Base-by-base conservation (phyloP, 1,140 invertebrate species). In the Drosophila jambulina region DNA sequence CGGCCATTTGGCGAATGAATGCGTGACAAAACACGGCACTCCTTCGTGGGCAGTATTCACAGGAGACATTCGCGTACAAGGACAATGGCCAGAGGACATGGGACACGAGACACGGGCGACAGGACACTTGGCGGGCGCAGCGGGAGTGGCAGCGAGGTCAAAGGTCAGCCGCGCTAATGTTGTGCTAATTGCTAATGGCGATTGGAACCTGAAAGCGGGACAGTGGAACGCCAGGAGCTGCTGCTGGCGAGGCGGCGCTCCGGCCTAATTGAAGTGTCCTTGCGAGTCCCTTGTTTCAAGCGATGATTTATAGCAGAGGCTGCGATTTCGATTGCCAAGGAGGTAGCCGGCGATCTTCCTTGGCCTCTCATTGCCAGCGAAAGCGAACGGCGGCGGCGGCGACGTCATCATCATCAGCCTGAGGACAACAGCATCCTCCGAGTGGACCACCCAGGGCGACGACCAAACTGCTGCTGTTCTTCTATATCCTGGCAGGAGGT, bases 171-270 rank as follows among this genome's bases (percentile, higher is more conserved):
- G 78, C 82, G 69, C 68, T 91, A 88, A 91, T 90, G 81, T 82
- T 88, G 85, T 88, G 85, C 81, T 88, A 88, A 88, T 90, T 88
- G 85, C 78, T 90, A 88, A 88, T 85, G 81, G 86, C 84, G 70
- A 75, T 79, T 75, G 70, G 65, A 82, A 78, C 65, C 65, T 65
- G 57, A 70, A 67, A 46, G 15, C 62, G 48, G 62, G 48, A 54
- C 67, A 54, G 42, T 42, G 25, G 25, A 51, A n/a, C 34, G 46
- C 29, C 60, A 53, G 60, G 60, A 63, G 48, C 60, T 67, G 72
- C 80, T 74, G 65, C 71, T 57, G 19, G 19, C 25, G 65, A 75
- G 61, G 49, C 74, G 84, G 85, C 84, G 84, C 85, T 88, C 23
- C 56, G 48, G 51, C 51, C 84, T 88, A 88, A 88, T 88, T 90